phyloP scores from a whole-genome alignment of 2,797 vertebrate genomes.

The Clarias fuscus region DNA sequence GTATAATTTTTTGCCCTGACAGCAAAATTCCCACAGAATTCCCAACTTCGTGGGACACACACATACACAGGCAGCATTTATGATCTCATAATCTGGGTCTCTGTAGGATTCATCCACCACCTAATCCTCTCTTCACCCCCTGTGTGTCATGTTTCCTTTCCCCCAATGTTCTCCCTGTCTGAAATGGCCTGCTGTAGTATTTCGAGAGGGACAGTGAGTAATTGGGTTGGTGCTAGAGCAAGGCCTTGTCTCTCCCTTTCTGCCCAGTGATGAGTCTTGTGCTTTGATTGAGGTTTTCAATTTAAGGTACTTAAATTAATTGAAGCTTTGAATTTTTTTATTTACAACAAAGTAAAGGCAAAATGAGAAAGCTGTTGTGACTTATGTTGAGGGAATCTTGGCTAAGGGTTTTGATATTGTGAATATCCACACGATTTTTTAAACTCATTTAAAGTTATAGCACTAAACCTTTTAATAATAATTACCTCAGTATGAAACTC shows the following conservation, averaged over 20 bases:
- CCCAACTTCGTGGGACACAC: not conserved
- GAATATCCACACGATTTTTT: constrained; percentile 23
- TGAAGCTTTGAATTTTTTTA: constrained; percentile 82
- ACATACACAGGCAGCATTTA: constrained; percentile 43
- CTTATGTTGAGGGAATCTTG: constrained; percentile 29
- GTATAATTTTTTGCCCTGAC: not conserved
- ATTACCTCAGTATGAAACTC: not conserved
- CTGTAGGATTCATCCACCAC: not conserved
- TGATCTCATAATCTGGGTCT: constrained; percentile 5
- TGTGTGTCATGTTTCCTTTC: constrained; percentile 47
- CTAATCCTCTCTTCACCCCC: constrained; percentile 10
- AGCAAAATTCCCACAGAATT: not conserved
- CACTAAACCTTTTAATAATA: constrained; percentile 8
- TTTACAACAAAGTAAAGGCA: constrained; percentile 80
- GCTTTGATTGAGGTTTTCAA: constrained; percentile 77
- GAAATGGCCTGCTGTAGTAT: constrained; percentile 77
- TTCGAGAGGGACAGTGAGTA: constrained; percentile 73
- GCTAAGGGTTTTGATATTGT: constrained; percentile 29
- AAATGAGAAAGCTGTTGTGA: constrained; percentile 70
- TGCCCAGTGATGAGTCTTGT: constrained; percentile 53
- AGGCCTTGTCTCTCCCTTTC: constrained; percentile 46
- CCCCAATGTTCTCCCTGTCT: constrained; percentile 70
- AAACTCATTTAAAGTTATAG: constrained; percentile 17
- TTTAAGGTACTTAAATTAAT: constrained; percentile 85
- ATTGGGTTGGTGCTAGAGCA: constrained; percentile 74